phyloP scores from a whole-genome alignment of 37 sponge, comb jelly and placozoan genomes.

The Oscarella lobularis region DNA sequence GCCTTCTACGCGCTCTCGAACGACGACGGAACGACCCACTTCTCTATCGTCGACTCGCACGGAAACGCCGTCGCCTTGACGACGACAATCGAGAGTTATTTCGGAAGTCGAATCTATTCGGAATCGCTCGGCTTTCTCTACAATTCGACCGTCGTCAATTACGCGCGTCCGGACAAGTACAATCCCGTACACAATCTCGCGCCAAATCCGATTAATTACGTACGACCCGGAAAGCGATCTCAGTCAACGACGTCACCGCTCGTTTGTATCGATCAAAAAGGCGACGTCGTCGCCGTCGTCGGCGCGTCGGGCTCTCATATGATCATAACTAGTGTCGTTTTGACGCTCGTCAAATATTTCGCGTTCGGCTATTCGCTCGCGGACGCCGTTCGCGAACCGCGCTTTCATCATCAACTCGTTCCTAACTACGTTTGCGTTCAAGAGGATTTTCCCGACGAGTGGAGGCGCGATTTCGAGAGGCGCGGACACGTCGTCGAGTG shows the following conservation, averaged over 20 bases:
- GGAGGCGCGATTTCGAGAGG: no score
- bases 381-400: conserved; percentile 31
- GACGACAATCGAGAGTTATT: conserved; percentile 61
- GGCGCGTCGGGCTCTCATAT: conserved; percentile 85
- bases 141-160: conserved; percentile 82
- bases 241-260: conserved; percentile 72
- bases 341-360: conserved; percentile 48
- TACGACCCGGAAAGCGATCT: conserved; percentile 63
- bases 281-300: conserved; percentile 39
- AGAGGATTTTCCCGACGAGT: conserved; percentile 28
- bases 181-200: conserved; percentile 9
- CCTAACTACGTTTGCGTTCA: conserved; percentile 43
- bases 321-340: conserved; percentile 59
- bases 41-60: conserved; percentile 56
- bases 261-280: conserved; percentile 22
- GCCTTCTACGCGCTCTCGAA: no score
- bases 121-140: conserved; percentile 54
- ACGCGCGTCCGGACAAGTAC: conserved; percentile 33
- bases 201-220: conserved; percentile 41
- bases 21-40: conserved; percentile 65
- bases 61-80: conserved; percentile 83
- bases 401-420: conserved; percentile 65
- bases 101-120: conserved; percentile 53
- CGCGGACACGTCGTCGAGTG: no score
- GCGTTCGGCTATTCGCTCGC: conserved; percentile 31